Evolutionary conservation across 1,140 invertebrate genomes (phyloP).

Genomic region (Euwallacea similis): DNA sequence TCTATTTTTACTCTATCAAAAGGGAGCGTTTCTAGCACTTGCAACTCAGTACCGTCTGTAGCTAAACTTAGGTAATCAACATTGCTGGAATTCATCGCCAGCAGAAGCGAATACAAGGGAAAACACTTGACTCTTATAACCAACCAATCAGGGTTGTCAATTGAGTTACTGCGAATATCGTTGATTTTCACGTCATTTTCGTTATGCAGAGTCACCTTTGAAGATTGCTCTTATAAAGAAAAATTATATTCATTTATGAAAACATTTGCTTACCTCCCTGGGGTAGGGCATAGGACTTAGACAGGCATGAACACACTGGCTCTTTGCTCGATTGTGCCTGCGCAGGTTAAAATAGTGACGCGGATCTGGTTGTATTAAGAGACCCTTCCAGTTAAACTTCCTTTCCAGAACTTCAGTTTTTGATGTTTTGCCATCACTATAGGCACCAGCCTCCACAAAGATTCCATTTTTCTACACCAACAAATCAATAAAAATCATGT

Average conservation of each 20-base stretch:
- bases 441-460: slow-evolving; percentile 65
- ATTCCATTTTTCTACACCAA: slow-evolving; percentile 60
- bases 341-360: slow-evolving; percentile 65
- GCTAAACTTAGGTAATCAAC: slow-evolving; percentile 76
- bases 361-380: slow-evolving; percentile 75
- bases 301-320: slow-evolving; percentile 70
- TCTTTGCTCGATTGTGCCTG: slow-evolving; percentile 58
- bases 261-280: slow-evolving; percentile 58
- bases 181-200: slow-evolving; percentile 58
- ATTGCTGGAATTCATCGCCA: slow-evolving; percentile 70
- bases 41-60: slow-evolving; percentile 64
- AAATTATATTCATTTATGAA: not conserved
- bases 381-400: slow-evolving; percentile 71
- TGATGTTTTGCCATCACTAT: slow-evolving; percentile 59
- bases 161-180: slow-evolving; percentile 55
- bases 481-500: not conserved
- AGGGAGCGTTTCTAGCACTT: slow-evolving; percentile 59
- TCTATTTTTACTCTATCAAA: slow-evolving; percentile 58
- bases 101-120: slow-evolving; percentile 76
- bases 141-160: slow-evolving; percentile 56
- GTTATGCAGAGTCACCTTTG: slow-evolving; percentile 63
- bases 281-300: slow-evolving; percentile 72
- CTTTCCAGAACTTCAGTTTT: slow-evolving; percentile 71
- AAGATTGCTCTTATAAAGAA: not conserved
- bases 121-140: slow-evolving; percentile 77